phyloP scores from a whole-genome alignment of 1,140 invertebrate genomes.

The Parapsyche elsis region DNA sequence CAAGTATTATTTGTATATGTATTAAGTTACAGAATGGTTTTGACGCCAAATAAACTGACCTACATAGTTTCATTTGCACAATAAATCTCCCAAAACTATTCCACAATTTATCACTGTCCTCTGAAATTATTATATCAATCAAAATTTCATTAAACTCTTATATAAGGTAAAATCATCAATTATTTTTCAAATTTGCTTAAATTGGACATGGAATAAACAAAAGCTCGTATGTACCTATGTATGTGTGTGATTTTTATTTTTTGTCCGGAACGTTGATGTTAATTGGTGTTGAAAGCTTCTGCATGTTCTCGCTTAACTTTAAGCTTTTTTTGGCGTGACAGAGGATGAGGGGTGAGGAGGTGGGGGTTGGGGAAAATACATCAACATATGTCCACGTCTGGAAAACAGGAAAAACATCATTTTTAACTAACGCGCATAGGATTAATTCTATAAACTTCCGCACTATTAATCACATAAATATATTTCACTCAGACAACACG shows the following conservation, averaged over 20 bases:
- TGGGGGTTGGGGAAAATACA: not conserved
- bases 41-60: too few relatives aligned
- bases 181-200: too few relatives aligned
- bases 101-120: too few relatives aligned
- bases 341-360: not conserved
- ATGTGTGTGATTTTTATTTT: not conserved
- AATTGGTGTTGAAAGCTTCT: conserved; percentile 12
- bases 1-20: too few relatives aligned
- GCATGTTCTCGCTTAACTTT: conserved; percentile 2
- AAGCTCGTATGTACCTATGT: not conserved
- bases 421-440: conserved; percentile 26
- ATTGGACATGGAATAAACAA: too few relatives aligned
- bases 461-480: conserved; percentile 22
- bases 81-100: too few relatives aligned
- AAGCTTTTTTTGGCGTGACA: not conserved
- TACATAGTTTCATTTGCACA: too few relatives aligned
- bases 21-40: too few relatives aligned
- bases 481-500: not conserved
- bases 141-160: too few relatives aligned
- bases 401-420: conserved; percentile 32
- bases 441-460: conserved; percentile 33
- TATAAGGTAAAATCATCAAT: too few relatives aligned
- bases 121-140: too few relatives aligned
- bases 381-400: conserved; percentile 27
- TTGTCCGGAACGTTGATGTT: conserved; percentile 1